phyloP scores from a whole-genome alignment of 2,113 vertebrate species.

The Boleophthalmus pectinirostris region DNA sequence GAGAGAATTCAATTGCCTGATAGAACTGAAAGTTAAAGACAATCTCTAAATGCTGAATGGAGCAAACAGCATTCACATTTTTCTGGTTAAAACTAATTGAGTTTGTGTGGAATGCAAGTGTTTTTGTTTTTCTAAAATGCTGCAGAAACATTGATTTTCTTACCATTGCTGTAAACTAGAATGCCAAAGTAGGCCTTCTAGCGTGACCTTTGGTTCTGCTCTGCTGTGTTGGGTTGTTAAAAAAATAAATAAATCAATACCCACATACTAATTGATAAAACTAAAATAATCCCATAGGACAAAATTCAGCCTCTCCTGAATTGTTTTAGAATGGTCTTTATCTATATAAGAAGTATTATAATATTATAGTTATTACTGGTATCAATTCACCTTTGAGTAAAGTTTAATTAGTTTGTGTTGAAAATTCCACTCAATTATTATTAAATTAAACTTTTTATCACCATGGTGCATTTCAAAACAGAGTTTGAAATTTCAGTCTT shows the following conservation, averaged over 20 bases:
- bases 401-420: background rate
- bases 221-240: no score
- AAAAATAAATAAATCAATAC: background rate
- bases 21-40: conserved; percentile 4
- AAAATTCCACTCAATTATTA: background rate
- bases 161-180: background rate
- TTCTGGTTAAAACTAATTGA: conserved; percentile 25
- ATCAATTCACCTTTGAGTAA: no score
- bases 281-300: no score
- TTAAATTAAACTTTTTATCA: no score
- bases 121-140: conserved; percentile 14
- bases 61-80: conserved; percentile 34
- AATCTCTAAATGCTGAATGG: background rate
- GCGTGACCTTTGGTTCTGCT: background rate
- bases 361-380: no score
- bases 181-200: background rate
- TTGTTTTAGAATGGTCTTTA: no score
- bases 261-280: background rate
- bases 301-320: no score
- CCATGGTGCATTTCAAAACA: no score
- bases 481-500: no score
- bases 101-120: conserved; percentile 33
- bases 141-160: background rate
- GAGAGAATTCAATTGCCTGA: background rate
- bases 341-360: no score